Base-by-base conservation (phyloP, 2,797 vertebrate species). In the Phoeniculus purpureus region DNA sequence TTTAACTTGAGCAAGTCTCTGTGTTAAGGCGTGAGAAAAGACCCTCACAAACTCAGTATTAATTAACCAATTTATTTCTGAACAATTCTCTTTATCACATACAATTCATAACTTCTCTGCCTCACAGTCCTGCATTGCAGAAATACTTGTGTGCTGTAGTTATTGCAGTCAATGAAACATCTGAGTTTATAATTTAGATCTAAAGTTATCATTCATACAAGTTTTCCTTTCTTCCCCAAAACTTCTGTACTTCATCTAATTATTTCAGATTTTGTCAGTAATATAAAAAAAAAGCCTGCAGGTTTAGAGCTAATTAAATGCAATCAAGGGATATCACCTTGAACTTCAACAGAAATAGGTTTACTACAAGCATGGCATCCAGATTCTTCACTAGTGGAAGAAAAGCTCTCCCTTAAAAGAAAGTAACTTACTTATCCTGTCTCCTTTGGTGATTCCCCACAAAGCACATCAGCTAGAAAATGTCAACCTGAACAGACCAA, bases 261-360 rank as follows among this genome's bases (percentile, higher is more conserved):
- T 58, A 18, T 54, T 91, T 73, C 73, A 62, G 7, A 6, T 78
- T 70, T 92, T 72, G 16, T 25, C 58, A 75, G 40, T 40, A 73
- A 47, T 40, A 64, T 16, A 11, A 86, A 83, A 92, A 90, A 43
- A 43, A 43, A 15, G 13, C 43, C 16, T n/a, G 32, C 22, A 48
- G 5, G 10, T 81, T 93, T 92, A 73, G 65, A 76, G n/a, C 61
- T 89, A 91, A 89, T 87, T 92, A 91, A 75, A 70, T n/a, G 70
- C 9, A 80, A 64, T 55, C 45, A 65, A 19, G 64, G 80, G 58
- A 50, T 66, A 27, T 15, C 27, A 19, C 23, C 37, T 25, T 68
- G 50, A 83, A 86, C 14, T 12, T 29, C 10, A 78, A 81, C 20
- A 87, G 65, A 89, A 94, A 52, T 1, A 82, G 18, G 21, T 82